phyloP scores from a whole-genome alignment of 2,888 invertebrate genomes.

The Pseudoips prasinana region DNA sequence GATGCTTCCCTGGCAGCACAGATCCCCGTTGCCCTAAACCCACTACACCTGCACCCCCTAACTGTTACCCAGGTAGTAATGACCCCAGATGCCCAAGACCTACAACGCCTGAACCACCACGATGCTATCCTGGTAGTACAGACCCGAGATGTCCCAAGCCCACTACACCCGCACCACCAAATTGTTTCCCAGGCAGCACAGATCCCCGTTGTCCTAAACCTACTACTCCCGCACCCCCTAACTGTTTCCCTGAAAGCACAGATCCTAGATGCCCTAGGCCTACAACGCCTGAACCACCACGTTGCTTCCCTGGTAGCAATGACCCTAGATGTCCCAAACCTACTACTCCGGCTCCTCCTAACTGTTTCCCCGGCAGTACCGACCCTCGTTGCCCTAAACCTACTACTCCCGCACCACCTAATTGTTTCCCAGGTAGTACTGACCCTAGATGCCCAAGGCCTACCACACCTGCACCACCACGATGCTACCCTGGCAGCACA shows the following conservation, averaged over 20 bases:
- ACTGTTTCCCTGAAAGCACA: slow-evolving; percentile 38
- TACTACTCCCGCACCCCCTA: slow-evolving; percentile 34
- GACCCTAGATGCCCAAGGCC: slow-evolving; percentile 16
- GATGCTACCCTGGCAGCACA: slow-evolving; percentile 2
- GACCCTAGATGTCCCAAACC: slow-evolving; percentile 47
- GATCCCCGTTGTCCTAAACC: slow-evolving; percentile 33
- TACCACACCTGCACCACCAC: slow-evolving; percentile 1
- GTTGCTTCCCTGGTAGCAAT: slow-evolving; percentile 52
- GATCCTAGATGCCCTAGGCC: too few relatives aligned
- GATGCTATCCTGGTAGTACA: slow-evolving; percentile 20
- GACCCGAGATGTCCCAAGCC: slow-evolving; percentile 54
- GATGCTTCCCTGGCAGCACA: slow-evolving; percentile 38
- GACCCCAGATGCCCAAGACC: slow-evolving; percentile 51
- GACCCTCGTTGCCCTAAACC: slow-evolving; percentile 39
- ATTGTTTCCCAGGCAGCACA: slow-evolving; percentile 34
- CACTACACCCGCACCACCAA: slow-evolving; percentile 28
- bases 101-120: slow-evolving; percentile 25
- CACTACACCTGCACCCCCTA: slow-evolving; percentile 36
- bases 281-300: slow-evolving; percentile 35
- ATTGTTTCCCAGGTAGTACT: slow-evolving; percentile 21
- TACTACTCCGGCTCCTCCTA: slow-evolving; percentile 38
- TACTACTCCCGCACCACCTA: slow-evolving; percentile 27
- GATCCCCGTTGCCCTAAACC: slow-evolving; percentile 37
- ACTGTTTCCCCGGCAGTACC: slow-evolving; percentile 35
- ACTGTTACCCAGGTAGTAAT: slow-evolving; percentile 52